Conservation (phyloP, 2,888 invertebrate species). For the Drosophila prolongata region DNA sequence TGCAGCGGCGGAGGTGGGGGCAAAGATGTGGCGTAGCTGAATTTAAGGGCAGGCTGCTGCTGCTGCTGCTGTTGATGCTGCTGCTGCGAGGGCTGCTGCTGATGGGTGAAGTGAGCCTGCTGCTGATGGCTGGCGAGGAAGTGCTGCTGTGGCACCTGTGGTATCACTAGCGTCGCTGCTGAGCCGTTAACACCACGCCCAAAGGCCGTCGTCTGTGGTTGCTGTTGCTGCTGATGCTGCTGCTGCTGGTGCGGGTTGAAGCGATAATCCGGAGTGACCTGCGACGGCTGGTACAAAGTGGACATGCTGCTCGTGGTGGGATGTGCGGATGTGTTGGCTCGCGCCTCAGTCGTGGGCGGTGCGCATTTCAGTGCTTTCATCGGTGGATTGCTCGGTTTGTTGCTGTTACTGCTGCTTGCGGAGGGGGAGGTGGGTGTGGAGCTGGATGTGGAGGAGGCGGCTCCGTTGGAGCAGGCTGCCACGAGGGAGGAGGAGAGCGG, state of each 20-base stretch:
- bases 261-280: slow-evolving; percentile 63
- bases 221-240: slow-evolving; percentile 32
- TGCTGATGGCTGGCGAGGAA: slow-evolving; percentile 54
- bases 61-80: slow-evolving; percentile 53
- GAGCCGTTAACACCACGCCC: slow-evolving; percentile 47
- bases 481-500: slow-evolving; percentile 33
- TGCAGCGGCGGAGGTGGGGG: slow-evolving; percentile 81
- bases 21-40: slow-evolving; percentile 71
- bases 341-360: slow-evolving; percentile 69
- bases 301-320: slow-evolving; percentile 67
- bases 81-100: slow-evolving; percentile 45
- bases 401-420: slow-evolving; percentile 35
- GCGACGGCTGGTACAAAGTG: slow-evolving; percentile 55
- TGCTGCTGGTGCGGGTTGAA: slow-evolving; percentile 56
- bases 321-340: slow-evolving; percentile 67
- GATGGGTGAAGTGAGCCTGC: slow-evolving; percentile 53
- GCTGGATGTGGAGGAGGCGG: slow-evolving; percentile 17
- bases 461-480: slow-evolving; percentile 6
- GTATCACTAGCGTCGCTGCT: slow-evolving; percentile 57
- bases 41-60: slow-evolving; percentile 71
- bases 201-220: slow-evolving; percentile 39
- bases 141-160: slow-evolving; percentile 64
- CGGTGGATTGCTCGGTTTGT: slow-evolving; percentile 72
- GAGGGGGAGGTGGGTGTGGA: slow-evolving; percentile 21
- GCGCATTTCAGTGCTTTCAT: slow-evolving; percentile 64